These are phyloP conservation scores for Proteles cristata DNA, from an alignment of 2,113 vertebrate species.

Conservation along the genomic window DNA sequence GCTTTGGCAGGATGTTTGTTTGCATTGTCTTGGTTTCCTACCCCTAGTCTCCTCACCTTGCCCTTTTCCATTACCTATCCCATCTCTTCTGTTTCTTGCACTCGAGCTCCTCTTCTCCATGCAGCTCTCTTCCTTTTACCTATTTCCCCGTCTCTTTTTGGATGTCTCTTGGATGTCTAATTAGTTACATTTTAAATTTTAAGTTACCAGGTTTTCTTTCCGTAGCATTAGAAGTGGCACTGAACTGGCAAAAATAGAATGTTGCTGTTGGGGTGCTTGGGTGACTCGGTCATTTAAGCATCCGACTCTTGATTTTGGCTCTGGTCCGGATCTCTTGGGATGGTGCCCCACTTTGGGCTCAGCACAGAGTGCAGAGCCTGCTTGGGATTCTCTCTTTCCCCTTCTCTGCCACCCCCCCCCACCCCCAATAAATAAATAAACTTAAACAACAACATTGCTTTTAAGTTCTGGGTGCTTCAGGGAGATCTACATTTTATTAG, in stretches of 20 bases:
- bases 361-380: no score
- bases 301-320: no score
- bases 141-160: neutral
- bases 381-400: no score
- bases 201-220: neutral
- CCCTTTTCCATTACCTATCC: neutral
- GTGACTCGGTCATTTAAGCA: neutral
- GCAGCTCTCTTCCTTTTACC: neutral
- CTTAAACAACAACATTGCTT: neutral
- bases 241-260: conserved; percentile 17
- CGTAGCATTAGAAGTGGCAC: conserved; percentile 15
- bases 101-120: neutral
- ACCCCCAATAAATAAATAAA: no score
- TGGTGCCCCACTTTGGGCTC: no score
- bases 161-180: neutral
- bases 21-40: neutral
- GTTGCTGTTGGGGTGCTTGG: neutral
- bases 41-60: neutral
- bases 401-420: no score
- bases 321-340: no score
- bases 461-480: conserved; percentile 4
- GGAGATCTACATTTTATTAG: neutral
- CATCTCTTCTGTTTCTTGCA: neutral
- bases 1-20: neutral
- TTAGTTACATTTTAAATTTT: neutral